phyloP scores from a whole-genome alignment of 2,888 invertebrate genomes.

The Melinaea marsaeus region DNA sequence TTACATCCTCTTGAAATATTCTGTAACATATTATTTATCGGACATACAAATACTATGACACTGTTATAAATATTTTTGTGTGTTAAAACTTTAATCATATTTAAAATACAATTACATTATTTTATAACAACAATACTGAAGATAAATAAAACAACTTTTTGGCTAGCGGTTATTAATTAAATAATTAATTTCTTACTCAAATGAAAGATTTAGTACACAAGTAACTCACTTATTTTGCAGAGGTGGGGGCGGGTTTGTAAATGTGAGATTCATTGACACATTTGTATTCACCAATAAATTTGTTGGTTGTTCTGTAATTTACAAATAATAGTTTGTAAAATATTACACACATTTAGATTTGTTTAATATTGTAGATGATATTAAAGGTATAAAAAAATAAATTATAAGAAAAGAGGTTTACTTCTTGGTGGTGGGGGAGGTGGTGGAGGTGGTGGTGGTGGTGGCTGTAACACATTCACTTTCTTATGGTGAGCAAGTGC shows the following conservation, averaged over 20 bases:
- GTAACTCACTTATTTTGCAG: constrained; percentile 3
- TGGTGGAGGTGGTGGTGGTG: constrained; percentile 39
- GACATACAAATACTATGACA: no score
- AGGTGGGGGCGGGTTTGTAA: constrained; percentile 22
- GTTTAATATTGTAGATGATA: no score
- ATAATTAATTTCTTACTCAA: background rate
- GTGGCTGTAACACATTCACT: constrained; percentile 30
- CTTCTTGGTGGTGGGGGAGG: constrained; percentile 6
- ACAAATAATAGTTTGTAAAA: background rate
- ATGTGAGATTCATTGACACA: constrained; percentile 2
- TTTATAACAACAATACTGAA: no score
- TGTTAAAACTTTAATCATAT: no score
- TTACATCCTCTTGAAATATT: no score
- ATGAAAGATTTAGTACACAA: no score
- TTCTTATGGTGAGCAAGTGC: constrained; percentile 48
- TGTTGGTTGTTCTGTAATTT: background rate
- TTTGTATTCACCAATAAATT: constrained; percentile 2
- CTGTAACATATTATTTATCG: no score
- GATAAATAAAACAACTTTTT: no score
- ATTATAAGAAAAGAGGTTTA: constrained; percentile 1
- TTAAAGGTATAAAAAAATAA: background rate
- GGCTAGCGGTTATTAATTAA: background rate
- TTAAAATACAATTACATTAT: no score
- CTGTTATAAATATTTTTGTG: no score
- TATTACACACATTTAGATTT: background rate